Conservation (phyloP, 2,888 invertebrate species). For the Mesorhabditis sp. region DNA sequence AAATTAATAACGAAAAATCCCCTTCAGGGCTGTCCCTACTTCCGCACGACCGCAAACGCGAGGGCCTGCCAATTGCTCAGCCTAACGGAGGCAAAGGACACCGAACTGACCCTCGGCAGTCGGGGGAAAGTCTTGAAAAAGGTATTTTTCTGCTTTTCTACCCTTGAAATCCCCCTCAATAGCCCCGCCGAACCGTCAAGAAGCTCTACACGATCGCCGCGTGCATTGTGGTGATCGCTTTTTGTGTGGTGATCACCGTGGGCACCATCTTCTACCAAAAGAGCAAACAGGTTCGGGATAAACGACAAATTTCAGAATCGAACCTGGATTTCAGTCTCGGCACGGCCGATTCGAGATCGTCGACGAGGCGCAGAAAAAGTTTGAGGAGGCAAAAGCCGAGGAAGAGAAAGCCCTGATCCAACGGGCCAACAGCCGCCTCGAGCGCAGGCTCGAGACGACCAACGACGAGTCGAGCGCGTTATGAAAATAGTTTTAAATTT, state of each 20-base stretch:
- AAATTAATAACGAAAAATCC: not conserved
- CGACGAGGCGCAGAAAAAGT: conserved; percentile 26
- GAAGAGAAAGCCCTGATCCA: conserved; percentile 29
- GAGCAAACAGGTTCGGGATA: conserved; percentile 28
- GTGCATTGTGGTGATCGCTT: conserved; percentile 38
- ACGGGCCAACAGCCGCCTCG: conserved; percentile 21
- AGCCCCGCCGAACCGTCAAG: conserved; percentile 33
- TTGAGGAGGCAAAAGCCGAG: conserved; percentile 34
- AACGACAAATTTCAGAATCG: not conserved
- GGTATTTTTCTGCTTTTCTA: conserved; percentile 11
- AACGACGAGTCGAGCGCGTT: too few species aligned
- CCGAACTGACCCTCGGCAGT: conserved; percentile 14
- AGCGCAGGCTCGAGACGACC: too few species aligned
- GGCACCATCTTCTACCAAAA: conserved; percentile 48
- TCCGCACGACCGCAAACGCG: conserved; percentile 48
- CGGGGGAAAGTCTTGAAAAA: conserved; percentile 22
- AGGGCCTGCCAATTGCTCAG: conserved; percentile 39
- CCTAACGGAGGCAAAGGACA: conserved; percentile 33
- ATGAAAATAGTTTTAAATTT: too few species aligned
- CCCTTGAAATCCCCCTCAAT: conserved; percentile 6
- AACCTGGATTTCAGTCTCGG: conserved; percentile 14
- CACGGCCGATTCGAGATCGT: conserved; percentile 36
- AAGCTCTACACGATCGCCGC: conserved; percentile 42
- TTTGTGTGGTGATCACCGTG: conserved; percentile 30
- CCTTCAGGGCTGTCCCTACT: conserved; percentile 50